Conservation (phyloP, 1,140 invertebrate species). For the Ruditapes philippinarum region DNA sequence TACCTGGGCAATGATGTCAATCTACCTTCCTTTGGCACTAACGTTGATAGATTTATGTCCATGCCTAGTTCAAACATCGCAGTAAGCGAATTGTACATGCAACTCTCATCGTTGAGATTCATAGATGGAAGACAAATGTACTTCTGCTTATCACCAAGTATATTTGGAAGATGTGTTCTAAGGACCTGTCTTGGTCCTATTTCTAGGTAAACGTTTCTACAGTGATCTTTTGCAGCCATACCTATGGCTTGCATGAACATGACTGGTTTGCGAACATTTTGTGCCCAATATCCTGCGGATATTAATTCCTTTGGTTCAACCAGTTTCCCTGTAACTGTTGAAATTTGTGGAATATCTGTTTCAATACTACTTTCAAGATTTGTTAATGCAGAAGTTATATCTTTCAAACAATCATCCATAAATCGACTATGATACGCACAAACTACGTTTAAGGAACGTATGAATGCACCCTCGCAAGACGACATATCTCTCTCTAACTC, state of each 20-base stretch:
- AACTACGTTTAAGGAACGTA: conserved; percentile 25
- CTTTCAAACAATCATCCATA: neutral
- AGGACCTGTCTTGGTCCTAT: conserved; percentile 69
- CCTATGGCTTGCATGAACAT: conserved; percentile 51
- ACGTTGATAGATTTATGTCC: neutral
- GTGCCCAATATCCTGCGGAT: conserved; percentile 62
- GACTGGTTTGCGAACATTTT: conserved; percentile 65
- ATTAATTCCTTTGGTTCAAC: neutral
- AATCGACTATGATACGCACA: conserved; percentile 72
- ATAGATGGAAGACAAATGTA: neutral
- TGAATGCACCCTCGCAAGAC: neutral
- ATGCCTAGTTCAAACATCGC: neutral
- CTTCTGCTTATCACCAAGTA: neutral
- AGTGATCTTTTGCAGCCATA: neutral
- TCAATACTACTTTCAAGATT: neutral
- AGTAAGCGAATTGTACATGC: neutral
- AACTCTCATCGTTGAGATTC: neutral
- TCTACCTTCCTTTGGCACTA: neutral
- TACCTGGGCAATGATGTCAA: conserved; percentile 17
- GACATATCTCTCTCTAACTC: conserved; percentile 6
- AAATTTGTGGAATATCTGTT: conserved; percentile 36
- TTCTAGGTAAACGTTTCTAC: conserved; percentile 60
- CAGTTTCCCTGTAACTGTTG: conserved; percentile 58
- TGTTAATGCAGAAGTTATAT: neutral
- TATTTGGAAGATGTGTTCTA: conserved; percentile 36